Evolutionary conservation across 1,140 invertebrate genomes (phyloP), one percentile per base, ranked within the genome.

Genomic region (Platyura marginata): DNA sequence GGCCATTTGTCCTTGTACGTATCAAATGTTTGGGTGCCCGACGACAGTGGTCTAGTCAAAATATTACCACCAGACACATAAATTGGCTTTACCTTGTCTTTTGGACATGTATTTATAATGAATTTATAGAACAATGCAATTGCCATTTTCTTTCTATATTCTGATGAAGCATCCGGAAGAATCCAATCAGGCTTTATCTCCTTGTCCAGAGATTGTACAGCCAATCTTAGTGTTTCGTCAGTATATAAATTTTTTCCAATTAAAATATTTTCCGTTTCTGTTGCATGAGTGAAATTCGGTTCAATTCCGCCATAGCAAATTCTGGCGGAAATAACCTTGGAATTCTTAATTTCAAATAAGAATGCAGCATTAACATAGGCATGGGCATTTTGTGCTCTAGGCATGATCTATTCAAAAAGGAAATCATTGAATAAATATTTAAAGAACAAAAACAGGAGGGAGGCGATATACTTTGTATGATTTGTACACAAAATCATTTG

Each of bases 301-400:
- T 66, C 68, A 40, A 89, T 83, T 29, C 79, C 81, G 1, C 83
- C 79, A 48, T 68, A 79, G 8, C 77, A 68, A 41, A 71, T 62
- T 3, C 55, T 46, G 0, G 53, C 43, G 1, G 29, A 46, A 37
- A 51, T 50, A 6, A 61, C 55, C 6, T 8, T 6, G n/a, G 39
- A 46, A 9, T 41, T 40, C 1, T 42, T 39, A 15, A 9, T 13
- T 60, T 77, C 68, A 22, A 82, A 69, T 0, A 76, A 61, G 54
- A 91, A 88, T 6, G 77, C 85, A 10, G 80, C 81, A 55, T 86
- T 87, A 0, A 91, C 77, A 49, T 80, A 74, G 0, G 85, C 84
- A 53, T 88, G 81, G 0, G 84, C 74, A 58, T 89, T 90, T 66
- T 85, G 81, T 3, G 75, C 75, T 46, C 82, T 66, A 0, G 77